Percentiles rank a stretch among this genome's conserved stretches.
These are phyloP conservation scores for Phaenicophaeus curvirostris DNA, from an alignment of 2,797 vertebrate species.

Conservation along the genomic window DNA sequence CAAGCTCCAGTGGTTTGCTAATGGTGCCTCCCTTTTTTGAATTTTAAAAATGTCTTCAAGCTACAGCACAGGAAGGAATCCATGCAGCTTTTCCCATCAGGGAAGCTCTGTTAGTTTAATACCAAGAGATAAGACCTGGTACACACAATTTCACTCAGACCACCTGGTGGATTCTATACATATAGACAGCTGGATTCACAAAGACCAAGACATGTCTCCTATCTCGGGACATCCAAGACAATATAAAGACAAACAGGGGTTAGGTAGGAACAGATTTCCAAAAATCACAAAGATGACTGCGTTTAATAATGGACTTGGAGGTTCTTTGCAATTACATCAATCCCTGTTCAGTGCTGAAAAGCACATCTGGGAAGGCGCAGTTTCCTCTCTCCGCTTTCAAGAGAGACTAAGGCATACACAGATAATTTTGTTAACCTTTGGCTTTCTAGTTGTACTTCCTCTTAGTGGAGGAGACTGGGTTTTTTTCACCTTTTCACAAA, in stretches of 20 bases:
- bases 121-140: background rate
- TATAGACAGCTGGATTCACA: background rate
- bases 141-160: background rate
- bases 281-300: background rate
- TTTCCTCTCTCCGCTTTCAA: background rate
- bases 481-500: background rate
- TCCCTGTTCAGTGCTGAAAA: background rate
- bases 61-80: background rate
- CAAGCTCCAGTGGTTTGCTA: background rate
- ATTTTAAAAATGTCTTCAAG: background rate
- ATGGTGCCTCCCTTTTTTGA: background rate
- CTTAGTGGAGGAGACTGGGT: background rate
- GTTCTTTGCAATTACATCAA: background rate
- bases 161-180: background rate
- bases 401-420: background rate
- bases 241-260: background rate
- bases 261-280: background rate
- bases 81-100: background rate
- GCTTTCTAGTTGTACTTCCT: background rate
- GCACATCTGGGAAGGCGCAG: background rate
- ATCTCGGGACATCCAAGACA: background rate
- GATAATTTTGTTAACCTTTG: background rate
- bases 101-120: background rate
- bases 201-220: background rate
- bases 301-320: background rate